Conservation (phyloP, 1,140 invertebrate genomes). For the Zaprionus gabonicus region DNA sequence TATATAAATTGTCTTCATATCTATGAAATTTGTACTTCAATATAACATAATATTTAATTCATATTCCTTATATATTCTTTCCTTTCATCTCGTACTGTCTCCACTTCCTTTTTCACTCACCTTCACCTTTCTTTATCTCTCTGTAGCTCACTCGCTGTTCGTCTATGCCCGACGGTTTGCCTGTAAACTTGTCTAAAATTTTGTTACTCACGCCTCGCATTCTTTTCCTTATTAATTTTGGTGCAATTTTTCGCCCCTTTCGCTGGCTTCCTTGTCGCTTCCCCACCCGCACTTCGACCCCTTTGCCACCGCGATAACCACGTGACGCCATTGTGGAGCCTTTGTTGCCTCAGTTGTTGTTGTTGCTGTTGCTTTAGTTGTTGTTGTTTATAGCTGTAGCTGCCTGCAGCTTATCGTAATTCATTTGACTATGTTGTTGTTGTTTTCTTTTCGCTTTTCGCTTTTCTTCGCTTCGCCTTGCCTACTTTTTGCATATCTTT, state of each 20-base stretch:
- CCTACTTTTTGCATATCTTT: slow-evolving; percentile 28
- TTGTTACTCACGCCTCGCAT: slow-evolving; percentile 49
- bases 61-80: no score
- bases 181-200: slow-evolving; percentile 46
- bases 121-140: not conserved
- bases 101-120: not conserved
- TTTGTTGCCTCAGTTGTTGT: slow-evolving; percentile 7
- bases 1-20: no score
- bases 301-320: slow-evolving; percentile 3
- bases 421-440: slow-evolving; percentile 69
- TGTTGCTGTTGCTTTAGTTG: slow-evolving; percentile 37
- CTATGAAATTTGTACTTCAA: no score
- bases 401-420: slow-evolving; percentile 75
- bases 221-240: slow-evolving; percentile 71
- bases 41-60: no score
- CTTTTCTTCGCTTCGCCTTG: slow-evolving; percentile 17
- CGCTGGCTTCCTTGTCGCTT: slow-evolving; percentile 32
- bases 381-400: slow-evolving; percentile 45
- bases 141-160: not conserved
- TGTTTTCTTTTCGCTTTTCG: slow-evolving; percentile 14
- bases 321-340: slow-evolving; percentile 43
- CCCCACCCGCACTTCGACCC: slow-evolving; percentile 1
- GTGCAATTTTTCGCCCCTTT: slow-evolving; percentile 80
- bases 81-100: no score
- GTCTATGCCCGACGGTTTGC: not conserved